A percentile compares a stretch with the other conserved stretches of the same genome.
phyloP scores from a whole-genome alignment of 2,113 vertebrate genomes.

The Numida meleagris region DNA sequence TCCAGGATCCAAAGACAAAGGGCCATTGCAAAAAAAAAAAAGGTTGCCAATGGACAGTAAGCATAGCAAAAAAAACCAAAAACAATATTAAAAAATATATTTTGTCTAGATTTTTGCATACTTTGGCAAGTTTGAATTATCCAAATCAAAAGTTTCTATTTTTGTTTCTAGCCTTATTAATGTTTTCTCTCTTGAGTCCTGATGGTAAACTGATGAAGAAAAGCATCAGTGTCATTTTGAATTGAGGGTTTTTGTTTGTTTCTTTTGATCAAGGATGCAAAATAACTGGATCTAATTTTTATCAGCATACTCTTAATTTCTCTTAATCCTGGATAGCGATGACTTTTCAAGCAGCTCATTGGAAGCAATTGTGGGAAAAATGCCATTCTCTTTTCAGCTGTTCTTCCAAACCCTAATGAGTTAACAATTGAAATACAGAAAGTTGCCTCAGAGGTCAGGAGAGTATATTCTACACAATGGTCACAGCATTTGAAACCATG shows the following conservation, averaged over 20 bases:
- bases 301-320: slow-evolving; percentile 54
- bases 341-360: slow-evolving; percentile 54
- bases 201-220: neutral
- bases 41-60: neutral
- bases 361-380: slow-evolving; percentile 86
- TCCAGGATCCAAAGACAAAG: neutral
- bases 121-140: neutral
- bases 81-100: neutral
- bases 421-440: slow-evolving; percentile 87
- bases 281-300: slow-evolving; percentile 33
- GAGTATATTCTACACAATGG: slow-evolving; percentile 86
- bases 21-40: neutral
- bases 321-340: slow-evolving; percentile 45
- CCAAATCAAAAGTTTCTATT: neutral
- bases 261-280: slow-evolving; percentile 26
- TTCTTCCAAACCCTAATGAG: slow-evolving; percentile 79
- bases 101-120: neutral
- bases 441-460: slow-evolving; percentile 81
- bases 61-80: neutral
- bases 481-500: slow-evolving; percentile 86
- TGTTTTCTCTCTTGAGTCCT: neutral
- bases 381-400: slow-evolving; percentile 75
- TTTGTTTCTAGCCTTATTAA: neutral
- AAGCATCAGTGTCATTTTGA: neutral
- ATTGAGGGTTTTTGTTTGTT: neutral